These are phyloP conservation scores for Phoxinus dragarum DNA, from an alignment of 2,797 vertebrate species.

Conservation along the genomic window DNA sequence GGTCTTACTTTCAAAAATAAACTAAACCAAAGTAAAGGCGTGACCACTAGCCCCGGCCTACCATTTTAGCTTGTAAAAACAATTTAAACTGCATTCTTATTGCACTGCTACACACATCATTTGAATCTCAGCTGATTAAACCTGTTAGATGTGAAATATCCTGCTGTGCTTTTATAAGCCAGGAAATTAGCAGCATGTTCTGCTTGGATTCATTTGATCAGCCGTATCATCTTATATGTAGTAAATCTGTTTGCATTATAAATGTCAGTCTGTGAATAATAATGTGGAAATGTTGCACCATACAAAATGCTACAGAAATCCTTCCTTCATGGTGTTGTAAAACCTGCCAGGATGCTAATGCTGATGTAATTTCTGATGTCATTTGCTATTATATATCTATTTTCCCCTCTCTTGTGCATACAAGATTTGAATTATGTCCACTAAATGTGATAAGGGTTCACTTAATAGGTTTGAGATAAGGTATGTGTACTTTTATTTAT, in stretches of 20 bases:
- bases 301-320: slow-evolving; percentile 20
- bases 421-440: neutral
- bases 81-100: neutral
- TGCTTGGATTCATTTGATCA: slow-evolving; percentile 34
- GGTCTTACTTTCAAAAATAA: neutral
- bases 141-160: slow-evolving; percentile 30
- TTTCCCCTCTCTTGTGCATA: slow-evolving; percentile 24
- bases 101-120: neutral
- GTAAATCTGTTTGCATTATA: slow-evolving; percentile 32
- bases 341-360: slow-evolving; percentile 2
- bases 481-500: slow-evolving; percentile 4
- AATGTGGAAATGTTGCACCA: slow-evolving; percentile 27
- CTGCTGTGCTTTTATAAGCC: slow-evolving; percentile 24
- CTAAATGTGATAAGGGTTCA: slow-evolving; percentile 19
- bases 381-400: slow-evolving; percentile 20
- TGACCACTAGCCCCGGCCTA: neutral
- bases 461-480: slow-evolving; percentile 14
- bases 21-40: neutral
- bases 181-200: slow-evolving; percentile 28
- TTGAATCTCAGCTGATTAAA: slow-evolving; percentile 16
- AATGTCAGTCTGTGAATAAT: slow-evolving; percentile 12
- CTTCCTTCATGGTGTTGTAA: slow-evolving; percentile 19
- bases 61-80: neutral
- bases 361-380: slow-evolving; percentile 42
- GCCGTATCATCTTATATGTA: neutral